Evolutionary conservation across 2,797 vertebrate genomes (phyloP).

Genomic region (Rhinogobio ventralis): DNA sequence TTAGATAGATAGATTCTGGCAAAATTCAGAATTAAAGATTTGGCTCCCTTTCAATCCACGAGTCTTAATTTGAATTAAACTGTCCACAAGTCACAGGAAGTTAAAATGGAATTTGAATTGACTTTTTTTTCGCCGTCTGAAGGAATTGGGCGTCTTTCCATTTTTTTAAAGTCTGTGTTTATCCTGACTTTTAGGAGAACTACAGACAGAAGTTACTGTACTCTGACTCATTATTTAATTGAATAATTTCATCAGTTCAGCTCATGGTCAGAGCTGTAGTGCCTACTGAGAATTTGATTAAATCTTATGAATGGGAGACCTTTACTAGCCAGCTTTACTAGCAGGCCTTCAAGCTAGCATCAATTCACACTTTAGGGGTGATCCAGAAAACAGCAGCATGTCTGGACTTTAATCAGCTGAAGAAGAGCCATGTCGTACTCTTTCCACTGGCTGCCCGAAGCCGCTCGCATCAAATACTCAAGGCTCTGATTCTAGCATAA

Average conservation of each 20-base stretch:
- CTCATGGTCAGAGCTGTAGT: background rate
- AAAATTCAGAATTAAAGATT: background rate
- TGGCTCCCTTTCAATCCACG: background rate
- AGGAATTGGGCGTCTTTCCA: background rate
- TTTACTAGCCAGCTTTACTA: slow-evolving; percentile 16
- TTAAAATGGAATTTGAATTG: background rate
- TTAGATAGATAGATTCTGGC: too few relatives aligned
- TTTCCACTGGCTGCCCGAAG: background rate
- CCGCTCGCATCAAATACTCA: background rate
- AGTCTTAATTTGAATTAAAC: background rate
- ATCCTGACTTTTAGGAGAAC: background rate
- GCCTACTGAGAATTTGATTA: slow-evolving; percentile 38
- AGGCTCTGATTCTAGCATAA: background rate
- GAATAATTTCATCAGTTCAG: background rate
- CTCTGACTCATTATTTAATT: background rate
- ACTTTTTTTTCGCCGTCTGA: background rate
- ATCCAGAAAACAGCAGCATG: slow-evolving; percentile 7
- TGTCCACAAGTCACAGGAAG: background rate
- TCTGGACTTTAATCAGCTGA: slow-evolving; percentile 9
- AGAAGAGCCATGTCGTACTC: background rate
- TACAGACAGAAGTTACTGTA: background rate
- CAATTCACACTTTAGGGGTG: background rate
- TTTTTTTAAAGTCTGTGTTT: background rate
- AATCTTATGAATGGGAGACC: background rate
- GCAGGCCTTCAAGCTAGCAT: background rate